Conservation (phyloP, 1,140 invertebrate species). For the Arion vulgaris region DNA sequence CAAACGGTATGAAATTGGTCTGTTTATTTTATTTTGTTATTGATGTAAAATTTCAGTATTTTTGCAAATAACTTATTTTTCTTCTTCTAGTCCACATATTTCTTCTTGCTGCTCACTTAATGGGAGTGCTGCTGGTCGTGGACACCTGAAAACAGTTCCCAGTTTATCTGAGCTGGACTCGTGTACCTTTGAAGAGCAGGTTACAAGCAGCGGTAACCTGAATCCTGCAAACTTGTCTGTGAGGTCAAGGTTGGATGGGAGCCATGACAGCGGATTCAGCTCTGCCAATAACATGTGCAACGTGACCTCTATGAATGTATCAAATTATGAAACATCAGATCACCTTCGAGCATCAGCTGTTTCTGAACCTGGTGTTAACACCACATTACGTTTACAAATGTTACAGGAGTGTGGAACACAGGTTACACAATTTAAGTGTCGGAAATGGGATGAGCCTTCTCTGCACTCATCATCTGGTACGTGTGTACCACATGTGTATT, state of each 20-base stretch:
- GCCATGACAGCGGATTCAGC: conserved; percentile 57
- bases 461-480: not conserved
- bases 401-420: not conserved
- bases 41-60: too few relatives aligned
- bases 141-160: not conserved
- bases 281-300: conserved; percentile 62
- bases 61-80: too few relatives aligned
- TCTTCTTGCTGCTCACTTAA: conserved; percentile 27
- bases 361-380: conserved; percentile 33
- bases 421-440: not conserved
- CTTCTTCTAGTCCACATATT: conserved; percentile 52
- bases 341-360: conserved; percentile 51
- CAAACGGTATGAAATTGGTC: too few relatives aligned
- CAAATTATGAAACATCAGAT: conserved; percentile 62
- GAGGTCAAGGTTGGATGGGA: conserved; percentile 40
- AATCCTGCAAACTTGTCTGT: not conserved
- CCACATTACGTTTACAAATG: not conserved
- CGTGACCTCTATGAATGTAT: conserved; percentile 48
- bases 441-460: conserved; percentile 3
- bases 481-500: conserved; percentile 39
- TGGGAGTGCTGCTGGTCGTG: not conserved
- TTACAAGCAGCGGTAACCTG: not conserved
- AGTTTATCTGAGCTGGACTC: not conserved
- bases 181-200: not conserved
- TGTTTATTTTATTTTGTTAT: too few relatives aligned